Evolutionary conservation across 2,888 invertebrate genomes (phyloP), one percentile per base, ranked within the genome.

Genomic region (Boloria selene): DNA sequence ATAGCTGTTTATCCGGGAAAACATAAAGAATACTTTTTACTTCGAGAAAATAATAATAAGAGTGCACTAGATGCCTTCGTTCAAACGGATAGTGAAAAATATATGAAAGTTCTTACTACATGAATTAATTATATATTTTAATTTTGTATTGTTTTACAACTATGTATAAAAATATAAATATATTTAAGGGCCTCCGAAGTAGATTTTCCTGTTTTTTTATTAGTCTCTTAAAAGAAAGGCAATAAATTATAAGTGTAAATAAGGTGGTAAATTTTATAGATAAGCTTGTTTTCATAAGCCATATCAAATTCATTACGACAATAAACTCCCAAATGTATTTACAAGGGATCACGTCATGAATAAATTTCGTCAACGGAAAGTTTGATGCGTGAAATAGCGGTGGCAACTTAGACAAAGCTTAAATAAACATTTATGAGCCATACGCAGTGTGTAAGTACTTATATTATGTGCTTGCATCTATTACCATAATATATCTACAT

Each of bases 261-360:
- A 47, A 70, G 60, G 64, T 63, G 54, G 45, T 60, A 56, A 66
- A 68, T 66, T 66, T 62, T 65, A 70, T 75, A 81, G 83, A 83
- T 85, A 85, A 85, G 82, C 77, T 74, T 78, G 81, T 82, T 87
- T 86, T 85, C 85, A 86, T 88, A 87, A 87, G 81, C 87, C 84
- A 84, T 90, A 89, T 90, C 88, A 88, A 90, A 90, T 91, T 91
- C 89, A 90, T 90, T 90, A 91, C 85, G 82, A 90, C 89, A 88
- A 87, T 90, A 90, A 90, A 91, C 83, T 86, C 89, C 87, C 88
- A 85, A 89, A 90, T 90, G 87, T 90, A 90, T 90, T 90, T 89
- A 90, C 87, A 87, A 87, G 89, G 88, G 90, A 88, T 88, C 90
- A 86, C 79, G 87, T 82, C 85, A 92, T 92, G 91, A 91, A 91